phyloP scores from a whole-genome alignment of 2,113 vertebrate species.

The Archilochus colubris region DNA sequence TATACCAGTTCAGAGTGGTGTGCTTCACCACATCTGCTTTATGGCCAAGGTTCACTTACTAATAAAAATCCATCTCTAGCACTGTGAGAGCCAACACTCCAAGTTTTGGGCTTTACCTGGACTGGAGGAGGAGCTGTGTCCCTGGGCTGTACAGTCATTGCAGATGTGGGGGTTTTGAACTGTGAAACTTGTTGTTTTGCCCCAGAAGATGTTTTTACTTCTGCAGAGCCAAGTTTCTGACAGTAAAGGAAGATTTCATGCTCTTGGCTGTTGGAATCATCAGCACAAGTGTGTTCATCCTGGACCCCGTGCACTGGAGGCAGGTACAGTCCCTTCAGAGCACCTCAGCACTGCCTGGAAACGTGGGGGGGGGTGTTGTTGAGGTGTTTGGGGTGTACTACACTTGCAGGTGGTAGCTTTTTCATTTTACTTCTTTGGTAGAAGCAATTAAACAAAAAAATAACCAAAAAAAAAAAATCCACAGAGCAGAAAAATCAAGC shows the following conservation, averaged over 20 bases:
- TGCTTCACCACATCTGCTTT: neutral
- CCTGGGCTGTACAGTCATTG: rapidly evolving
- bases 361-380: too few relatives aligned
- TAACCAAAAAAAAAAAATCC: too few relatives aligned
- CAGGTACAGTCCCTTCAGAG: constrained; percentile 75
- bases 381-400: too few relatives aligned
- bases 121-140: rapidly evolving
- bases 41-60: neutral
- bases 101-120: neutral
- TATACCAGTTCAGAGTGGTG: neutral
- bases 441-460: neutral
- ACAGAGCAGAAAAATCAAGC: neutral
- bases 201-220: constrained; percentile 11
- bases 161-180: neutral
- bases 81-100: neutral
- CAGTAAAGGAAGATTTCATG: constrained; percentile 93
- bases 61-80: neutral
- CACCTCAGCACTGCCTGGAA: too few relatives aligned
- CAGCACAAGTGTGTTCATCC: constrained; percentile 85
- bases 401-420: neutral
- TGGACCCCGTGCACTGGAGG: constrained; percentile 76
- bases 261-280: constrained; percentile 89
- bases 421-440: neutral
- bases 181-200: neutral
- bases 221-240: constrained; percentile 86